A percentile compares a stretch with the other conserved stretches of the same genome.
These are phyloP conservation scores for Lagenorhynchus albirostris DNA, from an alignment of 2,113 vertebrate species.

Conservation along the genomic window DNA sequence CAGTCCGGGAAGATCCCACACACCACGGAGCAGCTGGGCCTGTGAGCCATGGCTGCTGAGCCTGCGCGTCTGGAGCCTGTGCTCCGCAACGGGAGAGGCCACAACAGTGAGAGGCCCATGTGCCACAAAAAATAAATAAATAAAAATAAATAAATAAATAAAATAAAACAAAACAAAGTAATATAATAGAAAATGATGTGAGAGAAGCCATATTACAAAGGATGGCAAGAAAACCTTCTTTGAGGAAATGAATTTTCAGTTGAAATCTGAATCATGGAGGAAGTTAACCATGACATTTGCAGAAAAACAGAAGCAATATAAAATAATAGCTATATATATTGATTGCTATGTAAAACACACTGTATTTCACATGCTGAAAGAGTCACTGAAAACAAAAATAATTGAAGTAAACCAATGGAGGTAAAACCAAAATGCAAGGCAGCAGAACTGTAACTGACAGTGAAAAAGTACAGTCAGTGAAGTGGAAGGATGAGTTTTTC, in stretches of 20 bases:
- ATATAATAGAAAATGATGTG: not conserved
- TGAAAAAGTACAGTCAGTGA: not conserved
- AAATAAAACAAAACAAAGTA: not conserved
- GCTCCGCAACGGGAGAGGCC: too few relatives aligned
- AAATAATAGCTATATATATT: not conserved
- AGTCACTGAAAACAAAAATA: not conserved
- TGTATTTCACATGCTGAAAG: not conserved
- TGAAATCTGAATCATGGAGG: not conserved
- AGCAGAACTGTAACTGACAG: not conserved
- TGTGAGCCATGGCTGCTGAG: too few relatives aligned
- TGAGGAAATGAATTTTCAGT: not conserved
- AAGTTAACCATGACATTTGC: not conserved
- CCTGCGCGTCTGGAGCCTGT: too few relatives aligned
- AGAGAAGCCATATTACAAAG: not conserved
- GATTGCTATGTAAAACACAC: not conserved
- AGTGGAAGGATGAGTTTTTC: not conserved
- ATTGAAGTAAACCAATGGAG: not conserved
- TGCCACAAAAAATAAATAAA: too few relatives aligned
- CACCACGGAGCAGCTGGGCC: accelerated
- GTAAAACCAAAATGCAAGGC: not conserved
- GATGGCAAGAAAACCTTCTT: not conserved
- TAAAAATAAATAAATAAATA: not conserved
- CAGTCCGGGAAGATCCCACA: too few relatives aligned
- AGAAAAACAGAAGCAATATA: not conserved
- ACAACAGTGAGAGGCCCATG: too few relatives aligned